Conservation (phyloP, 2,888 invertebrate genomes). For the Biston stratarius region DNA sequence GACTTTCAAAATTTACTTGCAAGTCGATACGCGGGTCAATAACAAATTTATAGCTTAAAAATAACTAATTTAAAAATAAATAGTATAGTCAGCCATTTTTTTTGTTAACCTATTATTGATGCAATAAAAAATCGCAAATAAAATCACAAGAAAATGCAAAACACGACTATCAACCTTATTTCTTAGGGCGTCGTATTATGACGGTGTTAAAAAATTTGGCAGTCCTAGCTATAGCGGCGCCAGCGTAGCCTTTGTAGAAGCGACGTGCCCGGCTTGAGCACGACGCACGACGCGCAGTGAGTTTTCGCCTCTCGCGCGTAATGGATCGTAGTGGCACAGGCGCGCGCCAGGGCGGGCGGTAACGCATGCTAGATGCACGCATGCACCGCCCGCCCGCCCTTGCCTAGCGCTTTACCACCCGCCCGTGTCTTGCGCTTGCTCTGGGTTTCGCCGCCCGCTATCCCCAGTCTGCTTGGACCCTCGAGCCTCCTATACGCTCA, state of each 20-base stretch:
- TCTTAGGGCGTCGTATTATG: not conserved
- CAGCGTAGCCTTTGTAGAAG: not conserved
- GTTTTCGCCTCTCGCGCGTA: slow-evolving; percentile 36
- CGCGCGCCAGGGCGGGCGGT: slow-evolving; percentile 65
- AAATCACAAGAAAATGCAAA: no score
- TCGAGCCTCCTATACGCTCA: slow-evolving; percentile 55
- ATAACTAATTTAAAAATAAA: no score
- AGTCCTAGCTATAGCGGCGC: not conserved
- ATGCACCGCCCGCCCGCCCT: slow-evolving; percentile 58
- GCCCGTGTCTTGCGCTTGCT: slow-evolving; percentile 10
- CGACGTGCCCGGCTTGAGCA: not conserved
- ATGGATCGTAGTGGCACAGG: slow-evolving; percentile 56
- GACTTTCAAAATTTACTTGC: no score
- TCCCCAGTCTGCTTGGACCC: slow-evolving; percentile 22
- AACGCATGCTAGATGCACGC: slow-evolving; percentile 58
- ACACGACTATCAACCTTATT: not conserved
- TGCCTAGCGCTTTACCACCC: slow-evolving; percentile 50
- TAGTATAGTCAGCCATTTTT: no score
- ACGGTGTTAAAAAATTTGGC: not conserved
- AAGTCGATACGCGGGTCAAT: no score
- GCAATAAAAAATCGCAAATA: no score
- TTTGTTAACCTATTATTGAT: no score
- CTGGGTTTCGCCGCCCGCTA: slow-evolving; percentile 18
- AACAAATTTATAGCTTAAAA: no score
- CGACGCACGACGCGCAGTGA: slow-evolving; percentile 13